Base-by-base conservation (phyloP, 64 coral and sea anemone genomes). In the Cladopsammia gracilis region DNA sequence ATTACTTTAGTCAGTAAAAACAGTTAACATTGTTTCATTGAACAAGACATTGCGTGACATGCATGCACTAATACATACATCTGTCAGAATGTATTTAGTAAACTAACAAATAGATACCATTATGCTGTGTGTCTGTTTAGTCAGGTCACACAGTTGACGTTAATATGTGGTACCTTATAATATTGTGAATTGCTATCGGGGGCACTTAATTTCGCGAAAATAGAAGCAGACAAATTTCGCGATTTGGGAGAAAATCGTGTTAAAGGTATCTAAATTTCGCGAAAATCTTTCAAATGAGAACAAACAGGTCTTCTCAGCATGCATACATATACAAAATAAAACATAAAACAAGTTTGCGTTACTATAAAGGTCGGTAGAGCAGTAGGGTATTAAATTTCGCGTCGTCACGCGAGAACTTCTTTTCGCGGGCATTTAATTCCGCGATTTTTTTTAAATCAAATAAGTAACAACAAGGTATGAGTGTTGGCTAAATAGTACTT, bases 21-120 rank as follows among this genome's bases (percentile, higher is more conserved):
- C 34, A 34, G 34, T 34, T 34, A 34, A 34, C 34, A 34, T 34
- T 34, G 34, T 34, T 34, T 34, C 34, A 34, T 34, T 34, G 34
- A n/a, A 66, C 62, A 66, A 66, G 62, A 66, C 62, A 66, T 66
- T n/a, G 62, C 7, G 62, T 66, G 62, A 69, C 66, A 69, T 69
- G 22, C 12, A 34, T 34, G 34, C 34, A 34, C 34, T 34, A 34
- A 34, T 34, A 34, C 34, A 34, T 34, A 34, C 34, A 34, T 34
- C 34, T 34, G 34, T 34, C 34, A 34, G 34, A 34, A 34, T 34
- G 34, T 34, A 34, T 34, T 34, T 34, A 34, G 34, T 34, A 34
- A 34, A 34, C 34, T 70, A 70, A 70, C 66, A 34, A 70, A 25
- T 70, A 70, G 66, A 25, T 70, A 25, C 66, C 66, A 70, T 10